Conservation (phyloP, 1,140 invertebrate species). For the Ganaspis sp. region DNA sequence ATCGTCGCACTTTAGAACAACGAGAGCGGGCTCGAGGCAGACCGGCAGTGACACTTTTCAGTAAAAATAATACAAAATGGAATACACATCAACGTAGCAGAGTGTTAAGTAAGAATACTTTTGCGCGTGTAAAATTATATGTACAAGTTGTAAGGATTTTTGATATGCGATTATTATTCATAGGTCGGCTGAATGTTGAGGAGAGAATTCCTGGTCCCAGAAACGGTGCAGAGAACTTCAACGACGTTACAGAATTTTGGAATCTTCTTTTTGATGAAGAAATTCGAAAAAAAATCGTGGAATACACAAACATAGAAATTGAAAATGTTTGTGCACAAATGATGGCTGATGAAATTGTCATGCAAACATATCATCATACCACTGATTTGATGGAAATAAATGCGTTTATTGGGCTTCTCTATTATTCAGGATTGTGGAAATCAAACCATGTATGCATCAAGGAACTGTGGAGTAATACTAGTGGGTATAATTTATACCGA, state of each 20-base stretch:
- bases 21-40: not conserved
- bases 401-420: constrained; percentile 44
- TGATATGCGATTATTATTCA: not conserved
- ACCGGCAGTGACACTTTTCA: not conserved
- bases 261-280: constrained; percentile 9
- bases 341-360: not conserved
- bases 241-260: constrained; percentile 2
- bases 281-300: constrained; percentile 4
- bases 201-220: constrained; percentile 1
- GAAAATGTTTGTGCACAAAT: not conserved
- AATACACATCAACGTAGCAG: not conserved
- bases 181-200: not conserved
- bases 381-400: not conserved
- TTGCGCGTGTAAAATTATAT: not conserved
- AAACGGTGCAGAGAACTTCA: constrained; percentile 3
- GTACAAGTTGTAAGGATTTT: not conserved
- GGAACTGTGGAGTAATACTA: constrained; percentile 36
- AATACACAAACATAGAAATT: constrained; percentile 17
- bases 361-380: not conserved
- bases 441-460: constrained; percentile 16
- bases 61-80: constrained; percentile 23
- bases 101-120: not conserved
- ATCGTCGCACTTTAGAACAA: not conserved
- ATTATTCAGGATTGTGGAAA: constrained; percentile 39
- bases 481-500: constrained; percentile 33